Evolutionary conservation across 2,888 invertebrate genomes (phyloP), one percentile per base, ranked within the genome.

Genomic region (Leptogaster cylindrica): DNA sequence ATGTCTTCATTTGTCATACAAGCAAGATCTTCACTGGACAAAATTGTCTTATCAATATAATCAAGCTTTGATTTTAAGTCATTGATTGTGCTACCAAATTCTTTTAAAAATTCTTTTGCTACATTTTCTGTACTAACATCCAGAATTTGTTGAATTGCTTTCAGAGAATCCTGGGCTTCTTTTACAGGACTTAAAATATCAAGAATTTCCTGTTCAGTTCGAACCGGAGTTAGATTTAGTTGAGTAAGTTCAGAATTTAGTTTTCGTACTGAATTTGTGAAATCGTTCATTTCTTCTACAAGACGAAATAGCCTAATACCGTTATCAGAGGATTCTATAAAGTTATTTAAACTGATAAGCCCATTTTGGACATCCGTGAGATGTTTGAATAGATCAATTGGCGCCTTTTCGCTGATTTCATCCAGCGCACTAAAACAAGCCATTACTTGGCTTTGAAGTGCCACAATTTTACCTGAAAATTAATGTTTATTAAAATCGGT

Each of bases 151-250:
- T 74, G 73, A 48, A 75, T 71, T 10, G 68, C 41, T n/a, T 72
- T 69, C 6, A 76, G 63, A 16, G 69, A 73, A 41, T 69, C 65
- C 70, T 78, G 78, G 23, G 80, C 73, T 70, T 76, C 76, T 65
- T 73, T 73, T 2, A 77, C 75, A 2, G 79, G 79, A 58, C 74
- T 71, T 2, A 76, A 73, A 20, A 79, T 73, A 67, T 73, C 63
- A 18, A 64, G 23, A 5, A 64, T 12, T 48, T 64, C 63, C 14
- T 48, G 16, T 12, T 64, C 63, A 8, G 41, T 64, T 31, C 23
- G 28, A 12, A 31, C 16, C 2, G 18, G 14, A 5, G 10, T 16
- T 23, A 14, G n/a, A 12, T 18, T 31, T 7, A 55, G n/a, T 48
- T 48, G 6, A 28, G 46, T 25, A 23, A 31, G 7, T 25, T 7